Percentiles rank a stretch among this genome's conserved stretches.
Conservation (phyloP, 2,113 vertebrate genomes). For the Progne subis region DNA sequence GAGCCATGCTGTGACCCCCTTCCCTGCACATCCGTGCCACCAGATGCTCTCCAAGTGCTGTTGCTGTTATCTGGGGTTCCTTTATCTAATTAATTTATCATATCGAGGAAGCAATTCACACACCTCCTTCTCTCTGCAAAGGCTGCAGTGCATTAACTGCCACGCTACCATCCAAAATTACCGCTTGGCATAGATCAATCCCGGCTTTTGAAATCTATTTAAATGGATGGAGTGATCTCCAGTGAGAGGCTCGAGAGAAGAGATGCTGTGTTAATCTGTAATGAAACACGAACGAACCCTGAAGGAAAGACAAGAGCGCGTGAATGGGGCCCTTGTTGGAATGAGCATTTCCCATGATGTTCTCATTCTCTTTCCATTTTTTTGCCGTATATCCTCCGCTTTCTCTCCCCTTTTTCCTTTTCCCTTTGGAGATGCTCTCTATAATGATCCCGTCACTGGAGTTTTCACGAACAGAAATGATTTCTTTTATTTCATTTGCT, state of each 20-base stretch:
- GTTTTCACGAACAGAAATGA: constrained; percentile 5
- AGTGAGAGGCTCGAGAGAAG: neutral
- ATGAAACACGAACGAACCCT: constrained; percentile 51
- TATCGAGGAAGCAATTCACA: neutral
- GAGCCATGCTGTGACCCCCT: neutral
- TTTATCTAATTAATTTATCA: constrained; percentile 38
- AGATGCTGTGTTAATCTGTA: constrained; percentile 60
- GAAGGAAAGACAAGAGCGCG: constrained; percentile 33
- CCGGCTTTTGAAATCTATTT: constrained; percentile 40
- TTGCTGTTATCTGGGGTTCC: neutral
- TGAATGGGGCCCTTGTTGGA: constrained; percentile 45
- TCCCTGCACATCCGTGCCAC: neutral
- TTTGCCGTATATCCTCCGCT: neutral
- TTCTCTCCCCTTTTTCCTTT: neutral
- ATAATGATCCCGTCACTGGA: constrained; percentile 15
- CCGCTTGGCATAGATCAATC: constrained; percentile 21
- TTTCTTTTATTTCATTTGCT: constrained; percentile 35
- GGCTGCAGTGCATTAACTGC: constrained; percentile 8
- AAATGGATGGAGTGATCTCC: constrained; percentile 36
- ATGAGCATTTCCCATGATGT: constrained; percentile 23
- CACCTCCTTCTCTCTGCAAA: neutral
- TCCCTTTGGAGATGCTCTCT: neutral
- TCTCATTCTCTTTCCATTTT: constrained; percentile 37
- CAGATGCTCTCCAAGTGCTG: neutral
- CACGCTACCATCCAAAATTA: neutral